Evolutionary conservation across 2,888 invertebrate genomes (phyloP).

Genomic region (Lasioglossum oenotherae): DNA sequence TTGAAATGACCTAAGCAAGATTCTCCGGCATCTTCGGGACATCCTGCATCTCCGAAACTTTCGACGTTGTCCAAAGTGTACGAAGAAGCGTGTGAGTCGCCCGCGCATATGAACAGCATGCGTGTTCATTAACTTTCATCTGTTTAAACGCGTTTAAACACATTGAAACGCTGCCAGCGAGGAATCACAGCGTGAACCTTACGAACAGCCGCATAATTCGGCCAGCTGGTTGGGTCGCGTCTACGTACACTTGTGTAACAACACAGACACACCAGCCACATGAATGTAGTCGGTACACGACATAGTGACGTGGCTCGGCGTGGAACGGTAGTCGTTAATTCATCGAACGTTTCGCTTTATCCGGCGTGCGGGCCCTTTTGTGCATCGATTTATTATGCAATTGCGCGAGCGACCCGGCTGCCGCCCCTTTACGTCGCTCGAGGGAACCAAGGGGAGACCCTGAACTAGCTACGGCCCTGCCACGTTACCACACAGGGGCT

Average conservation of each 20-base stretch:
- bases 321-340: conserved; percentile 54
- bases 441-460: conserved; percentile 58
- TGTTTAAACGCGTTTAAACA: neutral
- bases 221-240: conserved; percentile 6
- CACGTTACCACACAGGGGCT: neutral
- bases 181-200: neutral
- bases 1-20: no score
- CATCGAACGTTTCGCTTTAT: conserved; percentile 61
- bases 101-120: neutral
- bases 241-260: neutral
- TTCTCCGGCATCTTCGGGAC: no score
- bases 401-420: conserved; percentile 49
- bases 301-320: conserved; percentile 1
- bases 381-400: conserved; percentile 71
- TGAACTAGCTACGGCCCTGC: conserved; percentile 60
- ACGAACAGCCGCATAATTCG: conserved; percentile 24
- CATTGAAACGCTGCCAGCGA: neutral
- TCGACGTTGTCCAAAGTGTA: neutral
- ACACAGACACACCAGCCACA: neutral
- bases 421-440: conserved; percentile 50
- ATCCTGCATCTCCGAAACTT: neutral
- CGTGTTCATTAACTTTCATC: neutral
- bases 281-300: neutral
- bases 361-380: conserved; percentile 62
- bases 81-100: neutral